Base-by-base conservation (phyloP, 2,888 invertebrate genomes). In the Lobophora halterata region DNA sequence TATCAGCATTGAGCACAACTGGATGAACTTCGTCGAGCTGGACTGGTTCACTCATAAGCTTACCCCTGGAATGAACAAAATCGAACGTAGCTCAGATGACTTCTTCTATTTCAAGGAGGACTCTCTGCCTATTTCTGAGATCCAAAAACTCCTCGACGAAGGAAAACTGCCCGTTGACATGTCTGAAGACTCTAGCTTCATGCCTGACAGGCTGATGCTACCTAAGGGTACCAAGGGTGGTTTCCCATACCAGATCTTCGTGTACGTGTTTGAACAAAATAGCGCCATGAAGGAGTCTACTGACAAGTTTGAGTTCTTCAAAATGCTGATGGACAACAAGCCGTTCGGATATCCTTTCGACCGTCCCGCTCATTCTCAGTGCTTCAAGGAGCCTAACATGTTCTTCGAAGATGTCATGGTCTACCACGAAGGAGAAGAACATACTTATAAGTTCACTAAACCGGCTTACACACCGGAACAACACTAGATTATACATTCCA, bases 211-310 rank as follows among this genome's bases (percentile, higher is more conserved):
- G 50, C 79, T 93, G 30, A 77, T 94, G 61, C 73, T 95, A 42
- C 95, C 95, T 16, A 93, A 89, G 66, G 95, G 95, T 63, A 90
- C 88, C 50, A 78, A 75, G 24, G 89, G 90, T 46, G 95, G 95
- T 34, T 88, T 89, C 75, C 89, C 90, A 25, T 90, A 90, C 83
- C 90, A 91, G 56, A 61, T 93, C 49, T 92, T 90, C 72, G 89
- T 91, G 33, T 88, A 91, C 32, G 88, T 91, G 7, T 89, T 88
- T 55, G 90, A 91, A 23, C 87, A 80, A 57, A 72, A 76, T 19
- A 77, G 82, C 20, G 69, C 71, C 5, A 65, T 78, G 12, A 82
- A 85, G 33, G 65, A 70, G 4, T 50, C 64, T 23, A 69, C 42
- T 8, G 25, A 23, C 24, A 36, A 26, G 26, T 19, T 26, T 2